Conservation (phyloP, 2,113 vertebrate genomes). For the Albula goreensis region DNA sequence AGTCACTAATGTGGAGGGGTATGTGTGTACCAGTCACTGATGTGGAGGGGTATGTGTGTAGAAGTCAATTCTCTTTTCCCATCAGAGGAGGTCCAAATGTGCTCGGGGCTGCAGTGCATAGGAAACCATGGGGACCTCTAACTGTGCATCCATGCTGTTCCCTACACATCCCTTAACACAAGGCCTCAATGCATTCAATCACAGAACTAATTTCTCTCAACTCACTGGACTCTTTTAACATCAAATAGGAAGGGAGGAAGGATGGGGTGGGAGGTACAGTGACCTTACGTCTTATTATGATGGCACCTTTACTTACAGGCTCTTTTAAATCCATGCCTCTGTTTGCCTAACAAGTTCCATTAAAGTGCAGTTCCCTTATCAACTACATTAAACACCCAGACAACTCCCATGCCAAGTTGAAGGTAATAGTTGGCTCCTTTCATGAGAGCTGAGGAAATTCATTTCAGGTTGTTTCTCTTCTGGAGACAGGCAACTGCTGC, state of each 20-base stretch:
- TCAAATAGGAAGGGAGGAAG: conserved; percentile 48
- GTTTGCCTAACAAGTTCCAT: conserved; percentile 34
- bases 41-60: too few relatives aligned
- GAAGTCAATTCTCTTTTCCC: too few relatives aligned
- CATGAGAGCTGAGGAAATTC: conserved; percentile 41
- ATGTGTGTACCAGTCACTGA: too few relatives aligned
- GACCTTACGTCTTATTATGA: conserved; percentile 54
- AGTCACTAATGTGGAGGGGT: too few relatives aligned
- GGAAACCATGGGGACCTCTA: too few relatives aligned
- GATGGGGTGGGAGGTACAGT: neutral
- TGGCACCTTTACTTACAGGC: conserved; percentile 52
- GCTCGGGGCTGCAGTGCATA: too few relatives aligned
- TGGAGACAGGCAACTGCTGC: neutral
- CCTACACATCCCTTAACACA: neutral
- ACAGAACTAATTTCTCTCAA: conserved; percentile 37
- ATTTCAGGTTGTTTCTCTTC: neutral
- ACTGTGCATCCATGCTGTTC: too few relatives aligned
- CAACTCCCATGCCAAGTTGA: conserved; percentile 53
- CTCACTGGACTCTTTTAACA: conserved; percentile 51
- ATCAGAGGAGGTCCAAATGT: too few relatives aligned
- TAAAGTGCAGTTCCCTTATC: conserved; percentile 61
- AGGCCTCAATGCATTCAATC: neutral
- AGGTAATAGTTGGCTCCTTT: conserved; percentile 59
- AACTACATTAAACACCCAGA: conserved; percentile 70
- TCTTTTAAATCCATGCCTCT: conserved; percentile 59